Conservation (phyloP, 2,888 invertebrate species). For the Cryptus armator region DNA sequence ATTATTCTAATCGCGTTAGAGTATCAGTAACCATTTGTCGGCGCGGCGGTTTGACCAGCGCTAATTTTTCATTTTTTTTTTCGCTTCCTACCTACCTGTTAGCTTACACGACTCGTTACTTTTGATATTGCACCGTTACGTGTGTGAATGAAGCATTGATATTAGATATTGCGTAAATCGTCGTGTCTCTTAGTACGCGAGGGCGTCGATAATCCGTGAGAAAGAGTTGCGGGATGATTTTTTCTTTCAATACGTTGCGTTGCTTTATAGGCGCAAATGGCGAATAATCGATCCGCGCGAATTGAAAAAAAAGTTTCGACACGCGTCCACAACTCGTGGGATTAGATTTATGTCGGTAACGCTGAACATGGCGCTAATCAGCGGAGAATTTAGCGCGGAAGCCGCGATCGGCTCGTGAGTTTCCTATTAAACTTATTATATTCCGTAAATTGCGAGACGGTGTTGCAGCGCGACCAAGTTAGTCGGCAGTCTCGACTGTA, state of each 20-base stretch:
- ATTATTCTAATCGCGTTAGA: constrained; percentile 80
- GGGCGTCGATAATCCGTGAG: constrained; percentile 36
- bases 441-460: constrained; percentile 76
- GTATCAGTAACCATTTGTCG: constrained; percentile 19
- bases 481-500: constrained; percentile 13
- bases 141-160: constrained; percentile 38
- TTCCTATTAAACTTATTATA: constrained; percentile 49
- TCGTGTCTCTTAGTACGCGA: constrained; percentile 66
- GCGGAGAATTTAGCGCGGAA: constrained; percentile 60
- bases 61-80: constrained; percentile 31
- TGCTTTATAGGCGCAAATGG: constrained; percentile 29
- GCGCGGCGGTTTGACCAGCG: constrained; percentile 72
- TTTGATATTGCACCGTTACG: constrained; percentile 14
- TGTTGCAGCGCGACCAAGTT: constrained; percentile 53
- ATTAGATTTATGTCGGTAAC: constrained; percentile 45
- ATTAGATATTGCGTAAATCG: constrained; percentile 72
- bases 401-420: constrained; percentile 39
- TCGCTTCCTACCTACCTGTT: constrained; percentile 20
- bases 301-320: constrained; percentile 2
- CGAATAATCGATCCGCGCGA: constrained; percentile 20
- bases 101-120: not conserved
- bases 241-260: not conserved
- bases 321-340: constrained; percentile 7
- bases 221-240: not conserved
- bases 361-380: constrained; percentile 49